Evolutionary conservation across 1,140 invertebrate genomes (phyloP), one percentile per base, ranked within the genome.

Genomic region (Drosophila asahinai): DNA sequence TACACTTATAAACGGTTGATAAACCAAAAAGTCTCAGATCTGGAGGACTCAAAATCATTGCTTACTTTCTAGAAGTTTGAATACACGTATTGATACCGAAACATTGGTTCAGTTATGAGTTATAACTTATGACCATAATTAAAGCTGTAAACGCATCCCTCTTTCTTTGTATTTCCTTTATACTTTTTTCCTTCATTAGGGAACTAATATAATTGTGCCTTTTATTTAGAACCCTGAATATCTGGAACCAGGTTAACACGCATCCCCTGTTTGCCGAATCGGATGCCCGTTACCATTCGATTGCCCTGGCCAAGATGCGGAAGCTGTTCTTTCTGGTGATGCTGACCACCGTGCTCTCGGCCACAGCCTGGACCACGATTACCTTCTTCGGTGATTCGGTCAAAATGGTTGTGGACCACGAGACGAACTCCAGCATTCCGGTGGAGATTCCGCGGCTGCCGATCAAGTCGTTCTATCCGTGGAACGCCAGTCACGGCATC

Each of bases 231-330:
- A 96, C 96, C 0, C 83, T 96, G 12, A 96, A 95, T 9, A 95
- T 96, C 72, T 97, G 96, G 96, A 97, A 97, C 86, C 96, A 96
- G 93, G 95, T 96, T 0, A 97, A 97, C 89, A 95, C 95, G 48
- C 97, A 97, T 94, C 96, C 97, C 1, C 82, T 97, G 17, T 97
- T 97, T 83, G 95, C 96, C n/a, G 96, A 97, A 86, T 97, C 96
- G 2, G 96, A 97, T 84, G 96, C 95, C 0, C 93, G 94, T 15
- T 97, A 96, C 92, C 96, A 97, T 82, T 95, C 96, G 7, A 94
- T 96, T 19, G 94, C 96, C 0, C 81, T 97, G 22, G 95, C 95
- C n/a, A 97, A 97, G 92, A 97, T 97, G 95, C 94, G 96, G 19
- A 95, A 95, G 66, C 92, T 97, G 0, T 92, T 97, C 4, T 95